Conservation (phyloP, 2,113 vertebrate species). For the Smithornis capensis region DNA sequence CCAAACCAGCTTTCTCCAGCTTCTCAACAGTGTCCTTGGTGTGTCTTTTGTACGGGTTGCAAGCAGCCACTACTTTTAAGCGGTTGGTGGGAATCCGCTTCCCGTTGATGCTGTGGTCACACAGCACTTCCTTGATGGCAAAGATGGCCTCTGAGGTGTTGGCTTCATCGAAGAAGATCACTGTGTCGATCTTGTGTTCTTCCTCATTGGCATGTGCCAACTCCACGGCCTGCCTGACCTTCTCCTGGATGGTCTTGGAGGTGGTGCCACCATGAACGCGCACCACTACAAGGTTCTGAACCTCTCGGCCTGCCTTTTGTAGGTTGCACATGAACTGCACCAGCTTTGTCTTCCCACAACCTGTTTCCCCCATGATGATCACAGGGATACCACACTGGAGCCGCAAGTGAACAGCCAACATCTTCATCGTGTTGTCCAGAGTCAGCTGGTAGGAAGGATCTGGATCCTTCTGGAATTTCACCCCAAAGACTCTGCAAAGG, state of each 20-base stretch:
- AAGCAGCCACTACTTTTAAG: conserved; percentile 80
- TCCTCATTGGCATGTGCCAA: conserved; percentile 63
- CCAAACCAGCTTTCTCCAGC: conserved; percentile 77
- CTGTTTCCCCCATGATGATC: conserved; percentile 82
- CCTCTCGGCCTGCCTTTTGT: conserved; percentile 57
- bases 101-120: conserved; percentile 74
- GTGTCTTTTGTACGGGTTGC: conserved; percentile 81
- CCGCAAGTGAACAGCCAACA: conserved; percentile 81
- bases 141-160: conserved; percentile 82
- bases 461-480: conserved; percentile 65
- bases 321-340: conserved; percentile 78
- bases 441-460: conserved; percentile 80
- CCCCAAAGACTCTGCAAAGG: conserved; percentile 75
- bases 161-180: conserved; percentile 82
- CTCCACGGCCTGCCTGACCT: conserved; percentile 71
- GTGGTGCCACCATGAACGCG: conserved; percentile 81
- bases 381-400: conserved; percentile 81
- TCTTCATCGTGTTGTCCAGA: conserved; percentile 83
- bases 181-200: conserved; percentile 65
- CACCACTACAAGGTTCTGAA: conserved; percentile 78
- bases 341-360: conserved; percentile 80
- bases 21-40: conserved; percentile 71
- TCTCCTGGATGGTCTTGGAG: conserved; percentile 74
- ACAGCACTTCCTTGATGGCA: conserved; percentile 81
- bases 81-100: conserved; percentile 49